Evolutionary conservation across 2,888 invertebrate species (phyloP), one percentile per base, ranked within the genome.

Genomic region (Hyposoter dolosus): DNA sequence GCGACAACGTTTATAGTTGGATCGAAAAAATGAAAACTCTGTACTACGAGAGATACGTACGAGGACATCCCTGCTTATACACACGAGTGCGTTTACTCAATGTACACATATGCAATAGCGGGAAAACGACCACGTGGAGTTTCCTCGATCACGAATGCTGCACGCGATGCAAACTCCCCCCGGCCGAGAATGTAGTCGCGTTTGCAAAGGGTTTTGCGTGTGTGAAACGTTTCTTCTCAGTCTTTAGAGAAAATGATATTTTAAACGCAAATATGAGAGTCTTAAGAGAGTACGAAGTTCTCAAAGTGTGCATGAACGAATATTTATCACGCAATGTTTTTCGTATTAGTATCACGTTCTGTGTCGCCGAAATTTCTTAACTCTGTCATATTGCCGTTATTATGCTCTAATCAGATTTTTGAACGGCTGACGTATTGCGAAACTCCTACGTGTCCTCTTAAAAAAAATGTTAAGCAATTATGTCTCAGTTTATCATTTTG

Each of bases 181-280:
- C 80, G 83, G 76, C 72, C 72, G 81, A 81, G 86, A 83, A 86
- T 86, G 86, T 81, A 74, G 81, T 35, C 66, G 77, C 77, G 83
- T 83, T 82, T 85, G 77, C 15, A 15, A 87, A 82, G 85, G 85
- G 76, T 85, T 82, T 87, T 72, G 87, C 85, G 85, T 83, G 86
- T 69, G 28, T 32, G 23, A 72, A 77, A 60, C 77, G 50, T 17
- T 66, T 69, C 63, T 43, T 53, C 66, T 66, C 32, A 45, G 23
- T 79, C 68, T 75, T 75, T 23, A 43, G 45, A 77, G 85, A 86
- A 84, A 81, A 83, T 76, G 50, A 80, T 68, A 72, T 71, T 60
- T 68, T 50, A 40, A 76, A 60, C 28, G 56, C 75, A 71, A 72
- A 79, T 79, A 83, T 60, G 83, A 84, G 56, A 76, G 63, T 43